These are phyloP conservation scores for Drosophila diplacantha DNA, from an alignment of 2,888 invertebrate genomes.

Conservation along the genomic window DNA sequence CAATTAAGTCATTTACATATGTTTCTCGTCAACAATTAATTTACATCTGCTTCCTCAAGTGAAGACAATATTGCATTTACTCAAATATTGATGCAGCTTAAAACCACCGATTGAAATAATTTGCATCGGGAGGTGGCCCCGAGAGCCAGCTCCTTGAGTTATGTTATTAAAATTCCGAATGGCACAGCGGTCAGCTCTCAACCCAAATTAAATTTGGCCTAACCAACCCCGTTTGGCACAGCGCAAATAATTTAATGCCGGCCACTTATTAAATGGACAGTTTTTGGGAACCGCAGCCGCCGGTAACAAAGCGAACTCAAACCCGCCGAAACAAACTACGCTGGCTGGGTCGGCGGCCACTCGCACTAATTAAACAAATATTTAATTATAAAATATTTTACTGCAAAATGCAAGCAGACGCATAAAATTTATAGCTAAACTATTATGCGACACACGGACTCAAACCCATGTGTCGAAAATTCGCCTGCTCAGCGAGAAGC, in stretches of 20 bases:
- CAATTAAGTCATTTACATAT: not conserved
- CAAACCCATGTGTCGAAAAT: constrained; percentile 29
- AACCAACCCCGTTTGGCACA: constrained; percentile 18
- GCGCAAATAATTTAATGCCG: constrained; percentile 32
- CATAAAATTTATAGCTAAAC: constrained; percentile 66
- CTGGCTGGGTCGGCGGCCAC: constrained; percentile 40
- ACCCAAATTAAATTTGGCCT: constrained; percentile 25
- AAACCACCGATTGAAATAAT: not conserved
- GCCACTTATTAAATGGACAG: constrained; percentile 42
- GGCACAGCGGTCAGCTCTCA: not conserved
- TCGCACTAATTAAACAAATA: constrained; percentile 69
- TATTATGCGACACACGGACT: constrained; percentile 51
- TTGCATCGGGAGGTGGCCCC: too few relatives aligned
- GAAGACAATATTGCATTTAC: not conserved
- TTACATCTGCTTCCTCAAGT: not conserved
- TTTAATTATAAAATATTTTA: constrained; percentile 71
- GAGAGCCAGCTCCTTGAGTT: not conserved
- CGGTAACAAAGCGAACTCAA: not conserved
- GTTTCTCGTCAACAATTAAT: not conserved
- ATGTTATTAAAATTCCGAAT: not conserved
- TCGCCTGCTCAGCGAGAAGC: constrained; percentile 50
- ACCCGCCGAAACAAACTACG: constrained; percentile 11
- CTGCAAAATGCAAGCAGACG: constrained; percentile 62
- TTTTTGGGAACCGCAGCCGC: constrained; percentile 37
- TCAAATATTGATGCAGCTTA: not conserved